Evolutionary conservation across 2,113 vertebrate species (phyloP).

Genomic region (Anseranas semipalmata): DNA sequence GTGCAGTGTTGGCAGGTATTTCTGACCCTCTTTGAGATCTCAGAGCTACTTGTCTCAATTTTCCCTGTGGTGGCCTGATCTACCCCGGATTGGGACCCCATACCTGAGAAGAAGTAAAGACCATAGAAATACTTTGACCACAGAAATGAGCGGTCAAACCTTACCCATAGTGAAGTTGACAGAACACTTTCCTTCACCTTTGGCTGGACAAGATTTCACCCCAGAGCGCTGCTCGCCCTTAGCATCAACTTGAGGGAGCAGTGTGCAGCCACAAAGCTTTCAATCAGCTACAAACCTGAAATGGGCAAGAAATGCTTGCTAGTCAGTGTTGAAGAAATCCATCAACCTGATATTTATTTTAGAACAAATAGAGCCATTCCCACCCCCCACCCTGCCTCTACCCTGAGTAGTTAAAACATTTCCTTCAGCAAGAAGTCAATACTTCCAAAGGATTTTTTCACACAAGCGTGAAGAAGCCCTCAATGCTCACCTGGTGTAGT

Average conservation of each 20-base stretch:
- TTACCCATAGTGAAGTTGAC: background rate
- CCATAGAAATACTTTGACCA: rapidly evolving
- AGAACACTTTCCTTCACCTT: background rate
- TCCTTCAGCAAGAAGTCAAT: background rate
- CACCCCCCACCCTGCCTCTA: background rate
- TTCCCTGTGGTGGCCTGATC: background rate
- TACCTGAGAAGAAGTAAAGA: background rate
- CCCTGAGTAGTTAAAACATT: background rate
- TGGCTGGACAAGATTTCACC: background rate
- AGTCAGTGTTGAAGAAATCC: background rate
- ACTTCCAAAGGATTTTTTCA: background rate
- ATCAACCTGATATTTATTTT: background rate
- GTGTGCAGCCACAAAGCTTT: background rate
- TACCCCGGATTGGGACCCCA: background rate
- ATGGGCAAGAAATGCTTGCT: background rate
- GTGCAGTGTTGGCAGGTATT: background rate
- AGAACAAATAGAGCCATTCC: background rate
- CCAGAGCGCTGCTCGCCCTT: background rate
- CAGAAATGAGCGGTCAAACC: background rate
- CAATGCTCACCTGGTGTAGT: background rate
- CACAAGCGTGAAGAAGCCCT: background rate
- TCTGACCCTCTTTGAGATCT: background rate
- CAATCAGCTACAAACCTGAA: background rate
- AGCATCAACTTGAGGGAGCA: background rate
- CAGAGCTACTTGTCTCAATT: background rate